Conservation (phyloP, 2,888 invertebrate genomes). For the Lepidocyrtinus sp. region DNA sequence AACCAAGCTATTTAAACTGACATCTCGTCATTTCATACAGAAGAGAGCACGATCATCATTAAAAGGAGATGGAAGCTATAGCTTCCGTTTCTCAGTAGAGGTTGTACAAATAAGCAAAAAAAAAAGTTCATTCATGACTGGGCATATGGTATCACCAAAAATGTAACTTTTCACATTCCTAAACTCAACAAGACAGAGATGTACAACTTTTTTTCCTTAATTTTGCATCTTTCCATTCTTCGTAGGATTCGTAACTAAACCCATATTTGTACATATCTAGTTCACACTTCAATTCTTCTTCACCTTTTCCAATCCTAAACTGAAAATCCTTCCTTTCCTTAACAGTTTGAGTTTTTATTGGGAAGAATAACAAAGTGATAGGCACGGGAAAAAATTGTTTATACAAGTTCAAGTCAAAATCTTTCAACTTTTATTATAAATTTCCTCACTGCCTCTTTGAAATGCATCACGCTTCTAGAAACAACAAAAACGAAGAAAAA, state of each 20-base stretch:
- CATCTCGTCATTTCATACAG: constrained; percentile 53
- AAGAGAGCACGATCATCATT: constrained; percentile 15
- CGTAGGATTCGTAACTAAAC: background rate
- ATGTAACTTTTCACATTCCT: background rate
- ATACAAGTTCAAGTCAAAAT: constrained; percentile 63
- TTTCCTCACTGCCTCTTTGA: background rate
- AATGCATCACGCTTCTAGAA: background rate
- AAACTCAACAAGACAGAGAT: constrained; percentile 24
- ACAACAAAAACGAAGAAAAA: background rate
- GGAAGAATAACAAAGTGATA: constrained; percentile 3
- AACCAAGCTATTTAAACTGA: constrained; percentile 52
- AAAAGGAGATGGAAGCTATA: background rate
- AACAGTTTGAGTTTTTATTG: background rate
- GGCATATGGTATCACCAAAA: constrained; percentile 45
- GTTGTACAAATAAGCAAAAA: constrained; percentile 49
- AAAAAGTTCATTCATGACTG: constrained; percentile 47
- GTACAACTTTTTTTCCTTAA: constrained; percentile 33
- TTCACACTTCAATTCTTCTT: background rate
- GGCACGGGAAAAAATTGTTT: constrained; percentile 46
- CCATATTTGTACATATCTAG: too few relatives aligned
- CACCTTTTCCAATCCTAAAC: background rate
- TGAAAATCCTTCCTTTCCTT: background rate
- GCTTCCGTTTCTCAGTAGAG: constrained; percentile 12
- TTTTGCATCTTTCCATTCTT: constrained; percentile 14
- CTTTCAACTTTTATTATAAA: constrained; percentile 50